phyloP scores from a whole-genome alignment of 2,888 invertebrate genomes.

The Drosophila quinaria region DNA sequence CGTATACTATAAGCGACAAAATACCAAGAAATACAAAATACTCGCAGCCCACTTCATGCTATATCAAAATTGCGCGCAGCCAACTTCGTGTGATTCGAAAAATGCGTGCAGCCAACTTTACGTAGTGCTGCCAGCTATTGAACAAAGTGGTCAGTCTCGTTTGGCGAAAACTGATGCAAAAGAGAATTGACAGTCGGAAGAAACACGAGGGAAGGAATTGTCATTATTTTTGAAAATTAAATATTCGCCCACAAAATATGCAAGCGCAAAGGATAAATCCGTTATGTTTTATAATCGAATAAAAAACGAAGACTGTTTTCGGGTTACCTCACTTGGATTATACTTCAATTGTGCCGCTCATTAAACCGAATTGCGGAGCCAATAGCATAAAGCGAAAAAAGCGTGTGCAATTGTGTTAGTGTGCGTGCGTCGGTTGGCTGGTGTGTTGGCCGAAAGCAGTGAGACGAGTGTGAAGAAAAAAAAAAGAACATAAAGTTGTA shows the following conservation, averaged over 20 bases:
- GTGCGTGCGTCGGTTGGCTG: constrained; percentile 69
- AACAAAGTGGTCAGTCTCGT: constrained; percentile 41
- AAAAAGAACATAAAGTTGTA: constrained; percentile 36
- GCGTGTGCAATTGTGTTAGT: constrained; percentile 69
- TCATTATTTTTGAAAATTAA: constrained; percentile 66
- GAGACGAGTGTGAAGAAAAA: constrained; percentile 50
- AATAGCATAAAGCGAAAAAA: constrained; percentile 65
- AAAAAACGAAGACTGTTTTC: constrained; percentile 26
- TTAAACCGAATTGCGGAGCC: constrained; percentile 27
- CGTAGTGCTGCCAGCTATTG: constrained; percentile 16
- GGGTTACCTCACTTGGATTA: constrained; percentile 26
- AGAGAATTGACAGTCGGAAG: constrained; percentile 74
- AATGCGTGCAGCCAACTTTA: constrained; percentile 31
- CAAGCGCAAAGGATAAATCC: constrained; percentile 19
- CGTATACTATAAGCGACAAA: background rate
- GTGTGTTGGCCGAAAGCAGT: constrained; percentile 65
- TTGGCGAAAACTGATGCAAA: constrained; percentile 55
- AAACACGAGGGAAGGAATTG: constrained; percentile 78
- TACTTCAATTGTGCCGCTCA: constrained; percentile 33
- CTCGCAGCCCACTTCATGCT: constrained; percentile 8
- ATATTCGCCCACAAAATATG: constrained; percentile 42
- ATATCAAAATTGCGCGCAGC: constrained; percentile 8
- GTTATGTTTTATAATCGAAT: constrained; percentile 47
- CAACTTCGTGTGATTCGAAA: constrained; percentile 13
- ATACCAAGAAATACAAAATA: constrained; percentile 7